Evolutionary conservation across 2,797 vertebrate genomes (phyloP).

Genomic region (Zalophus californianus): DNA sequence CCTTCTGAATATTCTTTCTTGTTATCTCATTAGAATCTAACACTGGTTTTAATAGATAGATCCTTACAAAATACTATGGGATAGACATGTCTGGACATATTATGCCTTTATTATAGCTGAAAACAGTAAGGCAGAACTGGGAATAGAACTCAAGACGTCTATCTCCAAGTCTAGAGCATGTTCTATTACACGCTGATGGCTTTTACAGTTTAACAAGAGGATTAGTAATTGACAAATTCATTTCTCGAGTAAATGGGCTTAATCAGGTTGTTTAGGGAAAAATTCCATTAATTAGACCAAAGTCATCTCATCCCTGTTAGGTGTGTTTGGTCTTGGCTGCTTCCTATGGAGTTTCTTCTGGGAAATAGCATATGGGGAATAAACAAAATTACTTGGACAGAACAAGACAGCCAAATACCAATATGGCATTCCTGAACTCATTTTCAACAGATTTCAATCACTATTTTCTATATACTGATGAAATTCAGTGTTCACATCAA

Average conservation of each 20-base stretch:
- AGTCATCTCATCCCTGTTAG: not conserved
- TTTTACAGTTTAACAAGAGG: not conserved
- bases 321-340: not conserved
- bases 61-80: not conserved
- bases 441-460: conserved; percentile 8
- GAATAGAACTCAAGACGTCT: not conserved
- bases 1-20: conserved; percentile 44
- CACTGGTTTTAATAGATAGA: conserved; percentile 29
- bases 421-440: not conserved
- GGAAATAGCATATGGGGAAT: not conserved
- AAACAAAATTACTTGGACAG: not conserved
- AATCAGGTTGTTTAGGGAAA: not conserved
- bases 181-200: not conserved
- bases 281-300: not conserved
- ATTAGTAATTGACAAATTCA: conserved; percentile 3
- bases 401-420: not conserved
- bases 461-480: not conserved
- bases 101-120: not conserved
- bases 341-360: not conserved
- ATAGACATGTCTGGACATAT: not conserved
- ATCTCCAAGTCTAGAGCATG: not conserved
- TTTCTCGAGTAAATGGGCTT: conserved; percentile 34
- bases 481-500: not conserved
- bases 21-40: conserved; percentile 28
- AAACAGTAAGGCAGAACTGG: not conserved